These are phyloP conservation scores for Myiagra hebetior DNA, from an alignment of 2,113 vertebrate species.

Conservation along the genomic window DNA sequence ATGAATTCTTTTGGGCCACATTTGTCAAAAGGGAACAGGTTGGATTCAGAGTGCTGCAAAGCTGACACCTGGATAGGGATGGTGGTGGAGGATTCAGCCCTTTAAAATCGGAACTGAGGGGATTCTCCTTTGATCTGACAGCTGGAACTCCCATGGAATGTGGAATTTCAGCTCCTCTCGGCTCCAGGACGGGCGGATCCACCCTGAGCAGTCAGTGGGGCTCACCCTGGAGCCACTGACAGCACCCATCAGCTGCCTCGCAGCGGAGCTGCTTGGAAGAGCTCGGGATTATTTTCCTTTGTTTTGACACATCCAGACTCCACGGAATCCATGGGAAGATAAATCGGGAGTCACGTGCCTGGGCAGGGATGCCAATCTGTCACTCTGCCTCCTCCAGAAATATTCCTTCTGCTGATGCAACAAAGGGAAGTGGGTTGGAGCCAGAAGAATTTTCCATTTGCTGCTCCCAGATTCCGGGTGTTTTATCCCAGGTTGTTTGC, in stretches of 20 bases:
- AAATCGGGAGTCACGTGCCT: neutral
- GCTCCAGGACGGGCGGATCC: neutral
- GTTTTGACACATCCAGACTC: slow-evolving; percentile 19
- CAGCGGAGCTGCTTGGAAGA: neutral
- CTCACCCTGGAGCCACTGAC: neutral
- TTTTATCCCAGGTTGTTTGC: neutral
- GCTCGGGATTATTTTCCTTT: neutral
- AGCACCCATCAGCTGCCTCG: neutral
- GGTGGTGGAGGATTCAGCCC: neutral
- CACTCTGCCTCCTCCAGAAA: neutral
- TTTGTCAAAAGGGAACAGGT: neutral
- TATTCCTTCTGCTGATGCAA: neutral
- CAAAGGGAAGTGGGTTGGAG: neutral
- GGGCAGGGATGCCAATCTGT: neutral
- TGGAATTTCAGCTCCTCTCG: neutral
- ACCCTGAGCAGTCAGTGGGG: neutral
- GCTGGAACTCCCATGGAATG: neutral
- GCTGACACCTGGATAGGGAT: neutral
- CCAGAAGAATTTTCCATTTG: neutral
- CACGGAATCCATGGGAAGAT: neutral
- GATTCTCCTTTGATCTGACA: slow-evolving; percentile 10
- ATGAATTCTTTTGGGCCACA: accelerated
- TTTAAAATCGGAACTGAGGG: neutral
- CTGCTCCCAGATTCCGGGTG: neutral
- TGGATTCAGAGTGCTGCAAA: neutral